phyloP scores from a whole-genome alignment of 2,888 invertebrate genomes.

The Aporophyla nigra region DNA sequence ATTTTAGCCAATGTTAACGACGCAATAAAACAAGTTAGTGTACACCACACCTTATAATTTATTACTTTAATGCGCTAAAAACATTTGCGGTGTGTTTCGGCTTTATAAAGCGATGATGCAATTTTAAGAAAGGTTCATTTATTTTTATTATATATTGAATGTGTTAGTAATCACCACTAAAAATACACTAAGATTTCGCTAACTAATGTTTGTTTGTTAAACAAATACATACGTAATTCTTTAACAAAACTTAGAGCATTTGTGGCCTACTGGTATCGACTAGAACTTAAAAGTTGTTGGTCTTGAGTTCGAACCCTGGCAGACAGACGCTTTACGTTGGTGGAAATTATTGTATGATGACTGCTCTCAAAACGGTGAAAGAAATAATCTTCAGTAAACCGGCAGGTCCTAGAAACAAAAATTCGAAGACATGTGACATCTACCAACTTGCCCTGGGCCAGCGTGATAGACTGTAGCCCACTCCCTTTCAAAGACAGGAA shows the following conservation, averaged over 20 bases:
- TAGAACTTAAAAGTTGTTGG: no score
- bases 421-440: no score
- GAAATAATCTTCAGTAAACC: no score
- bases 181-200: slow-evolving; percentile 34
- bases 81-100: slow-evolving; percentile 40
- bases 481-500: no score
- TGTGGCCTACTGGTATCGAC: no score
- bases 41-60: slow-evolving; percentile 30
- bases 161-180: slow-evolving; percentile 36
- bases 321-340: no score
- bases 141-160: slow-evolving; percentile 22
- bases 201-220: neutral
- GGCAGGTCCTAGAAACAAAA: no score
- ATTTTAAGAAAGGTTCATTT: slow-evolving; percentile 53
- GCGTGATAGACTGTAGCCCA: no score
- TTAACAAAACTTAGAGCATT: neutral
- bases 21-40: slow-evolving; percentile 19
- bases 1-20: slow-evolving; percentile 9
- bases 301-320: no score
- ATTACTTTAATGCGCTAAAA: slow-evolving; percentile 43
- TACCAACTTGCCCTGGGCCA: no score
- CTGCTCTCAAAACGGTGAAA: no score
- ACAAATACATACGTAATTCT: neutral
- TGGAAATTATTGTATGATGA: no score
- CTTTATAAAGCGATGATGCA: slow-evolving; percentile 45